Base-by-base conservation (phyloP, 2,888 invertebrate genomes). In the Nezara viridula region DNA sequence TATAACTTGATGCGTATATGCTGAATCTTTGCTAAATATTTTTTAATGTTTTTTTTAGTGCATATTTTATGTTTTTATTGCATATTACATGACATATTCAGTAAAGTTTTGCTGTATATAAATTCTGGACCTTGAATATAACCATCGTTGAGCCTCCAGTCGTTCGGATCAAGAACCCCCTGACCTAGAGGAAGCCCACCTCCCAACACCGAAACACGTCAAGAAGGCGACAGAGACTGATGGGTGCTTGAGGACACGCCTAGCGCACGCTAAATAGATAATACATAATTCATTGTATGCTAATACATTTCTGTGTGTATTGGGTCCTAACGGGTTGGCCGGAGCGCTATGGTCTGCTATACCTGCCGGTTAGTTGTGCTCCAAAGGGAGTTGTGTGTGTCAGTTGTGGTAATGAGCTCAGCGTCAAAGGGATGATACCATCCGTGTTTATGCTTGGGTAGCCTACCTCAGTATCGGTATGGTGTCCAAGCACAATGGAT, bases 221-320 rank as follows among this genome's bases (percentile, higher is more conserved):
- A 55, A 55, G 27, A 27, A 27, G 60, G 10, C 60, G 60, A 60
- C 60, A 77, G 77, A 40, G 77, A 77, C 44, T 40, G 77, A 40
- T 77, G 77, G 40, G 7, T 24, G 21, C 77, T n/a, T 21, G 77
- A 21, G 40, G 77, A 77, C 77, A 77, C 77, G 37, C 40, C 40
- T 24, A n/a, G 77, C 40, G 44, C 40, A 77, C 24, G 44, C 40
- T 77, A 77, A 77, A 77, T 77, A 77, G 77, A 77, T 44, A 77
- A 77, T 77, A 77, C 77, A 77, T 77, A 77, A 77, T 77, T 77
- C 77, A 77, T 77, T 77, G 40, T 77, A 77, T 77, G 77, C 77
- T 77, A 77, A 77, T 77, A 40, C 24, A 77, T 40, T 37, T 40
- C 24, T 40, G 77, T n/a, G 24, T 40, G 60, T 60, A 60, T 16